A percentile compares a stretch with the other conserved stretches of the same genome.
Conservation (phyloP, 2,797 vertebrate species). For the Triplophysa yarkandensis region DNA sequence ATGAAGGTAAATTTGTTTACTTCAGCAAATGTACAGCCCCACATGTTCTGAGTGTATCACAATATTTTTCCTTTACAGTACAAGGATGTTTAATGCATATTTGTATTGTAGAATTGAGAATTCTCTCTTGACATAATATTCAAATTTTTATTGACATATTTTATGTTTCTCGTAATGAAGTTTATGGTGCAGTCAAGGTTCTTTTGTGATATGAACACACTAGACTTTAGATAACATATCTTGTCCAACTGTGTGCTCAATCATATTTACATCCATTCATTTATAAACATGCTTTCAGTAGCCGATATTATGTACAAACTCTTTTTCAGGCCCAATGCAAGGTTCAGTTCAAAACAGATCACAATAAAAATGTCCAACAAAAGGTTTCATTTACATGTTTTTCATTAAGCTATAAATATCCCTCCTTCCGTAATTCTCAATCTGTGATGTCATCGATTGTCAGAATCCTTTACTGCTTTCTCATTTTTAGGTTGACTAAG, state of each 20-base stretch:
- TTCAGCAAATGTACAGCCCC: no score
- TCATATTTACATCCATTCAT: no score
- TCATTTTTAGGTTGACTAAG: conserved; percentile 67
- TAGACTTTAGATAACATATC: not conserved
- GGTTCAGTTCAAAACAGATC: not conserved
- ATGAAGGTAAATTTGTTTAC: not conserved
- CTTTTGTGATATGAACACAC: not conserved
- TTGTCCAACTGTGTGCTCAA: no score
- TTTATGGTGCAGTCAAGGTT: not conserved
- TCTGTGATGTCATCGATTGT: conserved; percentile 46
- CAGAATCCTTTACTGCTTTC: conserved; percentile 37
- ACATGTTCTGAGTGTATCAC: no score
- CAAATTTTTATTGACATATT: not conserved
- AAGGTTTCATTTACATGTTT: not conserved
- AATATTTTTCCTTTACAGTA: not conserved
- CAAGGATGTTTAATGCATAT: not conserved
- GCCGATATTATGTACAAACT: no score
- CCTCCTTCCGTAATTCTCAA: not conserved
- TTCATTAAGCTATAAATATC: not conserved
- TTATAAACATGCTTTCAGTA: no score
- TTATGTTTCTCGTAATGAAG: not conserved
- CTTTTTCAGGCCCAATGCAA: no score
- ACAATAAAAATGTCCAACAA: not conserved
- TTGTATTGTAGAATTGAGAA: not conserved
- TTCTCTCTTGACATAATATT: not conserved